Conservation (phyloP, 2,113 vertebrate genomes). For the Malurus cyaneus region DNA sequence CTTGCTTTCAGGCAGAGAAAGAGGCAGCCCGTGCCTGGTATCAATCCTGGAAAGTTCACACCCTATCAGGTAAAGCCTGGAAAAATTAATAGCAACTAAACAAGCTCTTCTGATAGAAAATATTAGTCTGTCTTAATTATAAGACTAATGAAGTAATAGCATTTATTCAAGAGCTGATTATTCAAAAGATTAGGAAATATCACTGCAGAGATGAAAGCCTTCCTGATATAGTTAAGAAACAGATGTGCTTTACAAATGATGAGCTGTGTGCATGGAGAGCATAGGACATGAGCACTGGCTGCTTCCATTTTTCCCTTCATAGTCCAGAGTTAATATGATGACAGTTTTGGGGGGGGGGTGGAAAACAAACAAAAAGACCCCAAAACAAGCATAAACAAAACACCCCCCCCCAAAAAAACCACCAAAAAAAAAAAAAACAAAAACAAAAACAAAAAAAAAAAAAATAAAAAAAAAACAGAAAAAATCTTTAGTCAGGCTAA, state of each 20-base stretch:
- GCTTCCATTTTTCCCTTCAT: not conserved
- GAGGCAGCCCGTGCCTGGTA: not conserved
- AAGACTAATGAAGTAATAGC: not conserved
- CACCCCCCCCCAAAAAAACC: no score
- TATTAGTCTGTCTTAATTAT: not conserved
- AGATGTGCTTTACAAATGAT: not conserved
- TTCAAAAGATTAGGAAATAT: slow-evolving; percentile 4
- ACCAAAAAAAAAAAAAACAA: no score
- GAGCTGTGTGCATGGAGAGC: not conserved
- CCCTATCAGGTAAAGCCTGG: not conserved
- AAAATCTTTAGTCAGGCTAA: not conserved
- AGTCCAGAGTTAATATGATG: not conserved
- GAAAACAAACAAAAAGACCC: not conserved
- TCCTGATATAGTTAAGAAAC: not conserved
- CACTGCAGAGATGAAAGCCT: not conserved
- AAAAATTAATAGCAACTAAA: not conserved
- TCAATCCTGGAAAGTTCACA: not conserved
- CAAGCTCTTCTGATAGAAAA: not conserved
- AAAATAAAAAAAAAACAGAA: not conserved
- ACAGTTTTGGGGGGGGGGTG: rapidly evolving
- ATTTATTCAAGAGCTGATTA: not conserved
- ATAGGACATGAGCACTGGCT: not conserved
- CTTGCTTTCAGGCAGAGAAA: not conserved
- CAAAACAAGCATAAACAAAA: not conserved
- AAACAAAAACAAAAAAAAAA: not conserved